These are phyloP conservation scores for Brachyhypopomus gauderio DNA, from an alignment of 2,113 vertebrate genomes.

Conservation along the genomic window DNA sequence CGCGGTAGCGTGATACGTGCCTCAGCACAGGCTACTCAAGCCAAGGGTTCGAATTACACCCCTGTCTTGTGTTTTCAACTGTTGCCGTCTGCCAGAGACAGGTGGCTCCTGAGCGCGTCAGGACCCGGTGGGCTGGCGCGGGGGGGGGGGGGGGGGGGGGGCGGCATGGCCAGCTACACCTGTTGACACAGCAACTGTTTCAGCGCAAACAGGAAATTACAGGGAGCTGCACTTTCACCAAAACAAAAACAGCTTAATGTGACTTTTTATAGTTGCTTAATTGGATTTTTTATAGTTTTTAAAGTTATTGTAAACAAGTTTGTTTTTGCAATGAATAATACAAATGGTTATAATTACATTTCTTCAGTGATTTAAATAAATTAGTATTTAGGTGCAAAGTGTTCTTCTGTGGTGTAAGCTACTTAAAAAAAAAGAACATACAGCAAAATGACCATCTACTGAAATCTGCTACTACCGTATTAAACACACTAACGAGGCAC, in stretches of 20 bases:
- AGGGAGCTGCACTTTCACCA: conserved; percentile 15
- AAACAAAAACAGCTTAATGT: conserved; percentile 24
- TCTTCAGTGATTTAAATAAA: too few relatives aligned
- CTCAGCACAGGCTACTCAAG: conserved; percentile 43
- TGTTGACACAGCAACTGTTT: conserved; percentile 63
- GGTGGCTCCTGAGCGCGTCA: conserved; percentile 62
- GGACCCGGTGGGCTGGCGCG: conserved; percentile 54
- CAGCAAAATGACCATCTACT: too few relatives aligned
- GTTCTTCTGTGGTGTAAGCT: too few relatives aligned
- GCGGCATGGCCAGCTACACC: conserved; percentile 63
- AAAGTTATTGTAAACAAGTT: conserved; percentile 31
- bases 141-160: not conserved
- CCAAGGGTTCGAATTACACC: conserved; percentile 46
- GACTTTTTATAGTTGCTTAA: too few relatives aligned
- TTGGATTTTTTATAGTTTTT: too few relatives aligned
- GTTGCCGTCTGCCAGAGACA: conserved; percentile 55
- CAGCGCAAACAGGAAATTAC: conserved; percentile 41
- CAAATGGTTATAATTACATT: too few relatives aligned
- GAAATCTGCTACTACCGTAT: too few relatives aligned
- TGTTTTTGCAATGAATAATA: not conserved
- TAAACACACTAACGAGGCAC: not conserved
- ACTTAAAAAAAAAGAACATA: too few relatives aligned
- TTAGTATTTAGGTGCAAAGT: too few relatives aligned
- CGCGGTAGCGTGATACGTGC: conserved; percentile 51
- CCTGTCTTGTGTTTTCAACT: conserved; percentile 42